Conservation (phyloP, 2,113 vertebrate genomes). For the Vulpes ferrilata region DNA sequence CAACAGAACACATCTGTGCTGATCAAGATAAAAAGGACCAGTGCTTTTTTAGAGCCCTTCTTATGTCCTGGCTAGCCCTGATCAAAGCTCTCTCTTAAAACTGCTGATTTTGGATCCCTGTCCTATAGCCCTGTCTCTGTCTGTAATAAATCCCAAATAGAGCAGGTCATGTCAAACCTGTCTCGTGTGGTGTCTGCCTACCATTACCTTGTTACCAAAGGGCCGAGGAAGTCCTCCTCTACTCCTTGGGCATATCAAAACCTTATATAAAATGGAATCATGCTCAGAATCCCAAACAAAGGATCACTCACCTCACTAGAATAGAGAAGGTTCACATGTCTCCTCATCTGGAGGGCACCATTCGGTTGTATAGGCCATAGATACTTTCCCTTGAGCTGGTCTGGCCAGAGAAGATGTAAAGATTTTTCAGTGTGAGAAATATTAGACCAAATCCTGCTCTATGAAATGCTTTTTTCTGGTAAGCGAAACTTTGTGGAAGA, state of each 20-base stretch:
- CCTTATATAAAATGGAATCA: neutral
- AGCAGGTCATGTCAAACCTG: neutral
- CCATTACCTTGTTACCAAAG: neutral
- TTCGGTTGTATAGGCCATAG: neutral
- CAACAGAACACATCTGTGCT: neutral
- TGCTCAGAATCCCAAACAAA: neutral
- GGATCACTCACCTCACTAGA: neutral
- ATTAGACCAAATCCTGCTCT: neutral
- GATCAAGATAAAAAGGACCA: neutral
- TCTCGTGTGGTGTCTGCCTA: neutral
- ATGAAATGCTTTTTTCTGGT: neutral
- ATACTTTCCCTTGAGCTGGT: neutral
- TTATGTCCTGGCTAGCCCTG: neutral
- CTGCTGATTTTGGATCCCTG: neutral
- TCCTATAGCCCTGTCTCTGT: neutral
- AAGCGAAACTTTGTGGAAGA: neutral
- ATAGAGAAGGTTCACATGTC: neutral
- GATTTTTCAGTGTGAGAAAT: neutral
- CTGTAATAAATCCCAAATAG: neutral
- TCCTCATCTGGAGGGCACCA: neutral
- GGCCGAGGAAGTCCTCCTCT: neutral
- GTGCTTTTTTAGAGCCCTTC: neutral
- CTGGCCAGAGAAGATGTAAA: neutral
- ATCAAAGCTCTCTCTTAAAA: neutral
- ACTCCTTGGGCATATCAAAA: neutral